phyloP scores from a whole-genome alignment of 2,113 vertebrate species.

The Australoheros scitulus region DNA sequence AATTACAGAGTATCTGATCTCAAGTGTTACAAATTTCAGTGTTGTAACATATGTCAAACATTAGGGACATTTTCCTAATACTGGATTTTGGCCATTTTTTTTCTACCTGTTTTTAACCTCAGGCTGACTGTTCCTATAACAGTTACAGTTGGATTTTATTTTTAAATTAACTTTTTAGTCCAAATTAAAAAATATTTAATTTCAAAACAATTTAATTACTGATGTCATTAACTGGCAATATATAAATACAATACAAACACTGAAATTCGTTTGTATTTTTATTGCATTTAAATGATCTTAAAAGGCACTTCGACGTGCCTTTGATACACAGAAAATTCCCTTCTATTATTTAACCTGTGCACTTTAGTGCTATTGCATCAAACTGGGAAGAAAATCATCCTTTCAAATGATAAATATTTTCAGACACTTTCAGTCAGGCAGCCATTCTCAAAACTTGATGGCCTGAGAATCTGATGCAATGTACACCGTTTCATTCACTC shows the following conservation, averaged over 20 bases:
- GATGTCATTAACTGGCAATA: background rate
- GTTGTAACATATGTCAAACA: background rate
- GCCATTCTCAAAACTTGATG: background rate
- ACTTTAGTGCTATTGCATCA: background rate
- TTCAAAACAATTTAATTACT: background rate
- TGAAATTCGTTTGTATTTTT: background rate
- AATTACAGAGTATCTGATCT: background rate
- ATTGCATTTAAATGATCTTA: background rate
- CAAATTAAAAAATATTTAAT: background rate
- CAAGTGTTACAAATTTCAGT: background rate
- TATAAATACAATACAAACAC: background rate
- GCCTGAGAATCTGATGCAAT: background rate
- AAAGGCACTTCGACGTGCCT: background rate
- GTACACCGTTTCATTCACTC: background rate
- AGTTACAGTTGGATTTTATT: background rate
- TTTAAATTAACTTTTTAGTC: background rate
- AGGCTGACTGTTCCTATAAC: background rate
- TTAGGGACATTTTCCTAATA: no score
- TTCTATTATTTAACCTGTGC: background rate
- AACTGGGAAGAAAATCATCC: background rate
- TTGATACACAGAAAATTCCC: background rate
- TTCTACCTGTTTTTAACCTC: background rate
- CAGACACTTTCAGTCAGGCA: background rate
- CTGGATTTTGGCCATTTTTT: no score
- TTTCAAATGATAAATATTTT: background rate